Conservation (phyloP, 2,888 invertebrate genomes). For the Galerucella calmariensis region DNA sequence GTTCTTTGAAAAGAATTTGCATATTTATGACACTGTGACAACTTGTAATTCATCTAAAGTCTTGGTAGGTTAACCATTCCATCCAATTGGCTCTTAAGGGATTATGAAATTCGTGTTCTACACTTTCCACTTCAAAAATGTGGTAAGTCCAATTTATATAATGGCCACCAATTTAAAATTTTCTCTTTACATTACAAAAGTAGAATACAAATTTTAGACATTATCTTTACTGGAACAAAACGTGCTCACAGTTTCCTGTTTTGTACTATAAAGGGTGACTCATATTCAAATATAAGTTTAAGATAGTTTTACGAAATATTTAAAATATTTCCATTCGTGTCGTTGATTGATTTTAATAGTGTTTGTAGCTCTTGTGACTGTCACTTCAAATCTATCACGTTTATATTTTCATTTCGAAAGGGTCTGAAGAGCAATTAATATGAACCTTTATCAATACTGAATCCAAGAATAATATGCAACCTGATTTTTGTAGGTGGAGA, state of each 20-base stretch:
- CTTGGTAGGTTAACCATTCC: constrained; percentile 6
- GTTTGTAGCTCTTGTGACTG: no score
- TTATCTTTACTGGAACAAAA: background rate
- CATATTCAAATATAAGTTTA: no score
- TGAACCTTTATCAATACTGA: no score
- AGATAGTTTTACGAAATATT: no score
- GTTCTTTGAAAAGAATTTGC: constrained; percentile 7
- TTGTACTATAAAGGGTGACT: background rate
- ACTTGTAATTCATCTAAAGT: constrained; percentile 8
- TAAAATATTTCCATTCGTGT: no score
- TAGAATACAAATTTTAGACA: constrained; percentile 9
- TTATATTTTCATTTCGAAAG: no score
- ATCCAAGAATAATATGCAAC: no score
- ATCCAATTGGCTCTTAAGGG: background rate
- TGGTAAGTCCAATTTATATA: constrained; percentile 8
- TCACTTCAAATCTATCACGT: no score
- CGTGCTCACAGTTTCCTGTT: background rate
- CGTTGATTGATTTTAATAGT: no score
- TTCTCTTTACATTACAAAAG: background rate
- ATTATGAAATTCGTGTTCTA: constrained; percentile 16
- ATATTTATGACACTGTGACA: constrained; percentile 12
- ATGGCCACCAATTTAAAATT: constrained; percentile 6
- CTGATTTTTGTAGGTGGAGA: no score
- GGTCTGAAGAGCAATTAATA: no score
- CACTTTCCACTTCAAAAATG: background rate